These are phyloP conservation scores for Plutella xylostella DNA, from an alignment of 2,888 invertebrate genomes.

Conservation along the genomic window DNA sequence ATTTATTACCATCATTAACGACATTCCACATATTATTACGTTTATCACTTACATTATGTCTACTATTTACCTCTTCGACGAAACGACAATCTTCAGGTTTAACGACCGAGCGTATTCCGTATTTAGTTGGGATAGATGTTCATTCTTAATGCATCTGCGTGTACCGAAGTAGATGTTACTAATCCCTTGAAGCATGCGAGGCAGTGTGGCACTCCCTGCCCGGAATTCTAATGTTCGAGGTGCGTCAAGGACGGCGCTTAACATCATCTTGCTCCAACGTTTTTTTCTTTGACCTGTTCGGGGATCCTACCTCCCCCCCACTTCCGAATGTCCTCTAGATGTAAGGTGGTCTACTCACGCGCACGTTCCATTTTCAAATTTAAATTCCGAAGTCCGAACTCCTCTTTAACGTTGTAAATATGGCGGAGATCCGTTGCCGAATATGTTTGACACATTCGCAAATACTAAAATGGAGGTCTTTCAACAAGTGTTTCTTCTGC, in stretches of 20 bases:
- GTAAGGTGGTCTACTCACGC: conserved; percentile 43
- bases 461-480: too few relatives aligned
- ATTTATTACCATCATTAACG: not conserved
- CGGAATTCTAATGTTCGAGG: conserved; percentile 42
- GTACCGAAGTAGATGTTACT: conserved; percentile 2
- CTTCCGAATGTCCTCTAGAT: conserved; percentile 28
- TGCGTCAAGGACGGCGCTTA: conserved; percentile 54
- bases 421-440: conserved; percentile 34
- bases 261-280: conserved; percentile 29
- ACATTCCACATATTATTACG: not conserved
- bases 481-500: too few relatives aligned
- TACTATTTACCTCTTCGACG: too few relatives aligned
- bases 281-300: conserved; percentile 35
- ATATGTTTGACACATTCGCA: conserved; percentile 24
- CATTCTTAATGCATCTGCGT: not conserved
- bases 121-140: not conserved
- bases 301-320: conserved; percentile 26
- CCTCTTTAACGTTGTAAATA: conserved; percentile 27
- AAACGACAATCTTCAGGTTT: not conserved
- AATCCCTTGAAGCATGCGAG: conserved; percentile 19
- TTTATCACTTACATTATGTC: too few relatives aligned
- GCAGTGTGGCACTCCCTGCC: conserved; percentile 32
- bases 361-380: conserved; percentile 39
- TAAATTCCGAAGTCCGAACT: conserved; percentile 22
- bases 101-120: not conserved